Evolutionary conservation across 2,888 invertebrate species (phyloP).

Genomic region (Papilio elwesi): DNA sequence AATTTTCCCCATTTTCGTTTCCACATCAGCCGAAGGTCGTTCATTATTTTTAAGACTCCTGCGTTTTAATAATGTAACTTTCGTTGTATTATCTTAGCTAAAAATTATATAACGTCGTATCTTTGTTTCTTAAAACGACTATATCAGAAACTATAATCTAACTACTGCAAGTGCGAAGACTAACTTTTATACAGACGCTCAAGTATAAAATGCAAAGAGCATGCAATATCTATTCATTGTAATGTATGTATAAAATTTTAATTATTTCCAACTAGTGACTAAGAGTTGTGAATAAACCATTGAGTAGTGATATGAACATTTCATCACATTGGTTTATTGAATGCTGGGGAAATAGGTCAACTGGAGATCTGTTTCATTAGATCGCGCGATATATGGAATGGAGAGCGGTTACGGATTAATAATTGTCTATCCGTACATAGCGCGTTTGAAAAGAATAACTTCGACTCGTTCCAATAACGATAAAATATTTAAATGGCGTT

Average conservation of each 20-base stretch:
- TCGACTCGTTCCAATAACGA: slow-evolving; percentile 10
- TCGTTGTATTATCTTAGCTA: too few relatives aligned
- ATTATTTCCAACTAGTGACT: slow-evolving; percentile 8
- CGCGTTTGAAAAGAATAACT: slow-evolving; percentile 1
- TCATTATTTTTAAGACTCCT: too few relatives aligned
- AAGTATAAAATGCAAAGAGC: background rate
- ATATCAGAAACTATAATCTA: too few relatives aligned
- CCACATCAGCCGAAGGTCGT: too few relatives aligned
- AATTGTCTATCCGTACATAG: slow-evolving; percentile 15
- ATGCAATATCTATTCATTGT: slow-evolving; percentile 3
- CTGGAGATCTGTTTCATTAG: slow-evolving; percentile 33
- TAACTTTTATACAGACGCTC: too few relatives aligned
- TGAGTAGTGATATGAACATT: slow-evolving; percentile 32
- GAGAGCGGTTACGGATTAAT: slow-evolving; percentile 35
- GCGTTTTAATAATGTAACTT: too few relatives aligned
- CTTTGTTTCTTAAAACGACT: too few relatives aligned
- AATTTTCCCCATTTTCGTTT: too few relatives aligned
- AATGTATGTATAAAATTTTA: slow-evolving; percentile 6
- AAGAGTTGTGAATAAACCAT: slow-evolving; percentile 23
- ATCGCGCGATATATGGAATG: slow-evolving; percentile 24
- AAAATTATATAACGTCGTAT: too few relatives aligned
- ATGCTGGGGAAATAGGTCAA: slow-evolving; percentile 36
- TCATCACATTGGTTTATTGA: slow-evolving; percentile 35
- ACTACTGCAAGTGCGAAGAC: too few relatives aligned
- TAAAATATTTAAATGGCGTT: background rate